Evolutionary conservation across 2,113 vertebrate genomes (phyloP).

Genomic region (Poecile atricapillus): DNA sequence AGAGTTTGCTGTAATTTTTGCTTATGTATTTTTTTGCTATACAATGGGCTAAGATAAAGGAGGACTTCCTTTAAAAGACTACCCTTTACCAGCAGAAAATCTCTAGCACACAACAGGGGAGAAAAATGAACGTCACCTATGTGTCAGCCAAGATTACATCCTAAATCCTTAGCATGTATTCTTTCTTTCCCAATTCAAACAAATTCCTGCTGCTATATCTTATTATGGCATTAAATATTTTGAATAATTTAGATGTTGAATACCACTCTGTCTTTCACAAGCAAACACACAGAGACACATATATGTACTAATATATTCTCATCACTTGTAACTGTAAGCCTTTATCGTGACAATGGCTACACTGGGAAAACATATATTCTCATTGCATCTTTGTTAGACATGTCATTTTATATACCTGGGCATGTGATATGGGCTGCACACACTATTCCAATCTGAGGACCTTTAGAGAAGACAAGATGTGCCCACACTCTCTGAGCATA

Average conservation of each 20-base stretch:
- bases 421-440: background rate
- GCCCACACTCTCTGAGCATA: background rate
- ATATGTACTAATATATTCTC: background rate
- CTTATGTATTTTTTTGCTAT: background rate
- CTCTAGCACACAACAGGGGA: background rate
- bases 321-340: background rate
- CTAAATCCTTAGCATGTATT: background rate
- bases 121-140: background rate
- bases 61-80: background rate
- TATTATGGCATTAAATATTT: background rate
- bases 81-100: background rate
- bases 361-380: background rate
- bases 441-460: background rate
- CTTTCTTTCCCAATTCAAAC: background rate
- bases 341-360: background rate
- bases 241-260: background rate
- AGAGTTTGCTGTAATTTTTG: background rate
- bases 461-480: background rate
- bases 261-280: background rate
- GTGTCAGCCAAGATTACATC: background rate
- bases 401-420: background rate
- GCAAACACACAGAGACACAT: background rate
- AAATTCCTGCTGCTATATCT: background rate
- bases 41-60: background rate
- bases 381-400: background rate